Base-by-base conservation (phyloP, 2,888 invertebrate species). In the Protodeltote pygarga region DNA sequence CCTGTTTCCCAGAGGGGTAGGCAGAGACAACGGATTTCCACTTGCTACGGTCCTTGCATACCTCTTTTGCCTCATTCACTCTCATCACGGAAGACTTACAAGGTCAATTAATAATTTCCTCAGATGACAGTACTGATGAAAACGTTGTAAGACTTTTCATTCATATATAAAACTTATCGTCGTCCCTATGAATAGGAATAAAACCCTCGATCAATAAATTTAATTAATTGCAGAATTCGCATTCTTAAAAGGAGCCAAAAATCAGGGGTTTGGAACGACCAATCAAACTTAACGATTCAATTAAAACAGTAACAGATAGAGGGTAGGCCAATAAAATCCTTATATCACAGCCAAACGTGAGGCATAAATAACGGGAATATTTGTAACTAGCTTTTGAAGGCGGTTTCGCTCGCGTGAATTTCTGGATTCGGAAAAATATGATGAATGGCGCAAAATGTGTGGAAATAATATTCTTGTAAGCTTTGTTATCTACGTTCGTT, bases 261-360 rank as follows among this genome's bases (percentile, higher is more conserved):
- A 51, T 69, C 51, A 47, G 58, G 28, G 25, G 35, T 39, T 50
- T 40, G 74, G 69, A 73, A 65, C 79, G 66, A 71, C 67, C 73
- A 67, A 76, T 79, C 71, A 71, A 71, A 76, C 64, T 75, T 75
- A 80, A 76, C 73, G 71, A 75, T 83, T 80, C 78, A 82, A 84
- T 85, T 84, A 82, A 82, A 83, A 72, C 50, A 59, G 73, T 73
- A 66, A 64, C 51, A 71, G 71, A 67, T 72, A 66, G 65, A 53
- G 60, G 65, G 51, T 29, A 45, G 35, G 52, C 70, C 74, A 79
- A 81, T 81, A 79, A 82, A 87, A 85, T 76, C 83, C 84, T 77
- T 73, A 77, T 83, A 85, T 85, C 83, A 63, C 54, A 19, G 61
- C 72, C 67, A 70, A 78, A 77, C 81, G 79, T 67, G 77, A 70